Evolutionary conservation across 92 coral and sea anemone genomes (phyloP).

Genomic region (Paragorgia papillata): DNA sequence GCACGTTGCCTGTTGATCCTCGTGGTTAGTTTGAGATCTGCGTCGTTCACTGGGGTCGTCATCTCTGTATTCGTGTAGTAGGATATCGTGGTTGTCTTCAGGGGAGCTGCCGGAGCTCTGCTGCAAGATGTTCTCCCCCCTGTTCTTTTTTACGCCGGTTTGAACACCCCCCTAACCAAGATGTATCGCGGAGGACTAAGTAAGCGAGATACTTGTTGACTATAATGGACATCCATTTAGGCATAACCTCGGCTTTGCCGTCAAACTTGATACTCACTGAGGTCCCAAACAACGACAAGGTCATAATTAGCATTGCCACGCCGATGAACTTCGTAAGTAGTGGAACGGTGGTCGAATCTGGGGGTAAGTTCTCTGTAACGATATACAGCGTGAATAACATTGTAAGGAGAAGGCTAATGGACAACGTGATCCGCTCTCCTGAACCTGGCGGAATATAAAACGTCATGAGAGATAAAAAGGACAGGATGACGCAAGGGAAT

Average conservation of each 20-base stretch:
- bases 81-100: neutral
- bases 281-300: constrained; percentile 14
- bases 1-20: constrained; percentile 8
- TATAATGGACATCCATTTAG: constrained; percentile 12
- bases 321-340: constrained; percentile 31
- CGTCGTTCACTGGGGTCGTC: neutral
- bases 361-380: constrained; percentile 69
- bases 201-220: constrained; percentile 21
- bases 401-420: constrained; percentile 60
- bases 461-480: constrained; percentile 74
- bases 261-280: constrained; percentile 24
- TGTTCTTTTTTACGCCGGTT: neutral
- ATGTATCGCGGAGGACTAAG: constrained; percentile 20
- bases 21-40: neutral
- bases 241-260: constrained; percentile 4
- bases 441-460: constrained; percentile 72
- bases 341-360: constrained; percentile 33
- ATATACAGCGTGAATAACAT: constrained; percentile 62
- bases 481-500: constrained; percentile 70
- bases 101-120: constrained; percentile 2
- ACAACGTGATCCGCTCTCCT: constrained; percentile 64
- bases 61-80: neutral
- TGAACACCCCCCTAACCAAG: constrained; percentile 23
- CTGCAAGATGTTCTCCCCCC: neutral
- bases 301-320: constrained; percentile 35